Evolutionary conservation across 2,888 invertebrate genomes (phyloP), one percentile per base, ranked within the genome.

Genomic region (Suillia variegata): DNA sequence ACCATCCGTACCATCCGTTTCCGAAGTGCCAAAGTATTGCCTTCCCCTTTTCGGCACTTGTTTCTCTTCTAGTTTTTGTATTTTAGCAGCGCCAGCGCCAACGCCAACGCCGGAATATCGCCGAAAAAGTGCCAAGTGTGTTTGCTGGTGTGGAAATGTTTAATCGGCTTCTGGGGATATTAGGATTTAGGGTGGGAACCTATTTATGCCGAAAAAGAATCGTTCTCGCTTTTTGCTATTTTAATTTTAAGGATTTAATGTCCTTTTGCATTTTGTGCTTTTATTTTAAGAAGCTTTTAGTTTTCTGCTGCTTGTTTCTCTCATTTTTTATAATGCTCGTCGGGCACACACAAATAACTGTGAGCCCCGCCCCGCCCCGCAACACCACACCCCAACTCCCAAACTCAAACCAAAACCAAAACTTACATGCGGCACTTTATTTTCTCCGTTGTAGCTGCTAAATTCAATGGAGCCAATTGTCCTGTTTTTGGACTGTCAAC

Each of bases 91-190:
- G n/a, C n/a, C n/a, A 38, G 38, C 10, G n/a, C 13, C 6, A n/a
- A n/a, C 38, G 4, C 38, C n/a, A 8, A n/a, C n/a, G n/a, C n/a
- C 4, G n/a, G 38, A 38, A 38, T 38, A 13, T 4, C 38, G n/a
- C 12, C 15, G 38, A n/a, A 4, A n/a, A n/a, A n/a, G 10, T 38
- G 38, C n/a, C 3, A 38, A 38, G 18, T 13, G 45, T 18, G 45
- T n/a, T n/a, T 20, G 45, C 20, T 45, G 45, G 45, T 45, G 45
- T 13, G 71, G 68, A 64, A 74, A 73, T 74, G 73, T 73, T 73
- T 76, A 75, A 74, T 74, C 73, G 71, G 71, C 75, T 76, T 76
- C 70, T 67, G 71, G 75, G 68, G 67, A 72, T 70, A 73, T 73
- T 70, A 66, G 75, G 76, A 73, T 71, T 75, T 76, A 58, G 73